Evolutionary conservation across 2,113 vertebrate species (phyloP), one percentile per base, ranked within the genome.

Genomic region (Gambusia affinis): DNA sequence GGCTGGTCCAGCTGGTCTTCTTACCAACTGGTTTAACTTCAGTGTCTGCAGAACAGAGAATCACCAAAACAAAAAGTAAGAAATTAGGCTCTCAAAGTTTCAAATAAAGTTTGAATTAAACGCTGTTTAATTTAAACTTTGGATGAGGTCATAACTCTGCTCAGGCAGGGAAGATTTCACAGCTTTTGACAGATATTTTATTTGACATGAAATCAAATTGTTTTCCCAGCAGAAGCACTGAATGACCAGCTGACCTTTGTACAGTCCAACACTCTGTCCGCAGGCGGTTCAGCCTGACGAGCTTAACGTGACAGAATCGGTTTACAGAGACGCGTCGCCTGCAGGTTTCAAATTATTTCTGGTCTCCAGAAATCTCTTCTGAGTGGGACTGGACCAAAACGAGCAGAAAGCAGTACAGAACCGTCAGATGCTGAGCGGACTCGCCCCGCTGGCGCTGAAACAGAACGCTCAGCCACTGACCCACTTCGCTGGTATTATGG

Each of bases 401-500:
- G 22, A 28, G 22, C 47, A 24, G 63, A 31, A 30, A 68, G 24
- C 60, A 57, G 27, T 57, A 1, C 60, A 33, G 84, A 67, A 78
- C 83, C 73, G 37, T 72, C 17, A 64, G 71, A 81, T 14, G 80
- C 42, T 24, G 74, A 76, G 37, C 30, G 70, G 76, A 80, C 78
- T 74, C 73, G 75, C 60, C 60, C 60, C 65, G 51, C 8, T 74
- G 78, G 80, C 51, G 51, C 17, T 73, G 82, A 90, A 87, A 88
- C 72, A 70, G 76, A 73, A 88, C 83, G 79, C 83, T 73, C 76
- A 72, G 87, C 70, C 79, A 79, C 61, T 89, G 90, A 89, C 84
- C 91, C 85, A 86, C 83, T 89, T 86, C 70, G 29, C 79, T 78
- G 85, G 78, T 87, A 78, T 88, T 90, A 87, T 87, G 85, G 89